A percentile compares a stretch with the other conserved stretches of the same genome.
These are phyloP conservation scores for Blastomussa wellsi DNA, from an alignment of 92 coral and sea anemone genomes.

Conservation along the genomic window DNA sequence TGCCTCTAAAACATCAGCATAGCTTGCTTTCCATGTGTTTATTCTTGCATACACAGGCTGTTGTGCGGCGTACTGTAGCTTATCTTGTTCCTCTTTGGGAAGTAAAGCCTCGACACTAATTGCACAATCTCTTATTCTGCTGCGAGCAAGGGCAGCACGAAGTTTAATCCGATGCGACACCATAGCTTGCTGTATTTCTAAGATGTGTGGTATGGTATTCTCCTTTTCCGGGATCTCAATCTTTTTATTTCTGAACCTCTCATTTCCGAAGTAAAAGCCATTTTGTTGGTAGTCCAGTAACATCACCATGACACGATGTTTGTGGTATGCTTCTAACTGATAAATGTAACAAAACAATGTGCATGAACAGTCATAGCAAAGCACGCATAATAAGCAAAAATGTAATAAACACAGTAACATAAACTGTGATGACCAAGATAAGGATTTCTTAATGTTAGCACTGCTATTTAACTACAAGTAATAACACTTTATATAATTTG, in stretches of 20 bases:
- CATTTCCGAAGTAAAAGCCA: constrained; percentile 94
- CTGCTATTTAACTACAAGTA: too few relatives aligned
- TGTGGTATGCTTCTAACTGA: constrained; percentile 92
- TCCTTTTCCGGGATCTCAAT: constrained; percentile 51
- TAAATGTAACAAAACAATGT: background rate
- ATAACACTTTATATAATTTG: too few relatives aligned
- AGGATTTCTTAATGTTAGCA: too few relatives aligned
- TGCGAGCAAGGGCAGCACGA: constrained; percentile 93
- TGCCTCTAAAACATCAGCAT: constrained; percentile 62
- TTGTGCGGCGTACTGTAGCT: constrained; percentile 78
- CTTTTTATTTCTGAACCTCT: constrained; percentile 51
- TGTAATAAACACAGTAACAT: background rate
- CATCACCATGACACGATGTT: constrained; percentile 88
- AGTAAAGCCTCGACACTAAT: constrained; percentile 95
- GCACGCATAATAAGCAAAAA: background rate
- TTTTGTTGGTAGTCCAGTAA: constrained; percentile 96
- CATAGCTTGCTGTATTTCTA: constrained; percentile 86
- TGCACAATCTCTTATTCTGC: constrained; percentile 94
- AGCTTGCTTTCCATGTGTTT: constrained; percentile 70
- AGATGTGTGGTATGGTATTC: constrained; percentile 76
- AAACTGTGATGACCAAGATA: too few relatives aligned
- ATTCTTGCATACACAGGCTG: constrained; percentile 93
- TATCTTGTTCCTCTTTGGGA: constrained; percentile 95
- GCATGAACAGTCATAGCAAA: background rate
- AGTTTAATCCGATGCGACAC: constrained; percentile 79